phyloP scores from a whole-genome alignment of 2,113 vertebrate genomes.

The Brachypteracias leptosomus region DNA sequence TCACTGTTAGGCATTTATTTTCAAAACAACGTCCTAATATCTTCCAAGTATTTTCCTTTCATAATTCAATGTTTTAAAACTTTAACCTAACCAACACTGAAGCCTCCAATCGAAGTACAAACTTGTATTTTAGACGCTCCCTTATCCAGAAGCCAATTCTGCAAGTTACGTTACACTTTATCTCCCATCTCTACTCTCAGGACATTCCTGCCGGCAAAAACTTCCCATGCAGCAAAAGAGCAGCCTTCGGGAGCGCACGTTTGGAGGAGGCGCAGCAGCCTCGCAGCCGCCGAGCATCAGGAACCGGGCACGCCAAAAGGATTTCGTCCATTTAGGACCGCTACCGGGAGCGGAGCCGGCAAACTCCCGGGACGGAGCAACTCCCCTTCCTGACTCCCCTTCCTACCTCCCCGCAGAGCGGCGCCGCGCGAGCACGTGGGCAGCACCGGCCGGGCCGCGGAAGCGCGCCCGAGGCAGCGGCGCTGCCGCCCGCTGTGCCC shows the following conservation, averaged over 20 bases:
- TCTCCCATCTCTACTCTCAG: not conserved
- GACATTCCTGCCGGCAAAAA: not conserved
- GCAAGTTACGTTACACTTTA: not conserved
- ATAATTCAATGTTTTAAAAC: not conserved
- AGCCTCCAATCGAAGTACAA: not conserved
- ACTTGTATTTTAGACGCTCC: not conserved
- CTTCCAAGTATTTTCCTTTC: not conserved
- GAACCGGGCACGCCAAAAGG: not conserved
- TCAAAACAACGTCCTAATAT: not conserved
- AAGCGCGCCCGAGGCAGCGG: not conserved
- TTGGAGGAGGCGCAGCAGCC: not conserved
- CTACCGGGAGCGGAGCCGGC: not conserved
- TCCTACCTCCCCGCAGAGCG: not conserved
- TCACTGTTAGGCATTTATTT: not conserved
- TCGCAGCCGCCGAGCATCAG: rapidly evolving
- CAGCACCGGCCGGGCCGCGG: no score
- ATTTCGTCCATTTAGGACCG: rapidly evolving
- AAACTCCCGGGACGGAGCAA: rapidly evolving
- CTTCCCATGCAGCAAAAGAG: not conserved
- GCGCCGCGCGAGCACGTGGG: no score
- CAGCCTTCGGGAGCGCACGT: not conserved
- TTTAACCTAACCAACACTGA: not conserved
- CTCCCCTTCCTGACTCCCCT: no score
- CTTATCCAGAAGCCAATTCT: not conserved
- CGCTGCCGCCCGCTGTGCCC: not conserved